A percentile compares a stretch with the other conserved stretches of the same genome.
Conservation (phyloP, 2,113 vertebrate species). For the Gasterosteus aculeatus region DNA sequence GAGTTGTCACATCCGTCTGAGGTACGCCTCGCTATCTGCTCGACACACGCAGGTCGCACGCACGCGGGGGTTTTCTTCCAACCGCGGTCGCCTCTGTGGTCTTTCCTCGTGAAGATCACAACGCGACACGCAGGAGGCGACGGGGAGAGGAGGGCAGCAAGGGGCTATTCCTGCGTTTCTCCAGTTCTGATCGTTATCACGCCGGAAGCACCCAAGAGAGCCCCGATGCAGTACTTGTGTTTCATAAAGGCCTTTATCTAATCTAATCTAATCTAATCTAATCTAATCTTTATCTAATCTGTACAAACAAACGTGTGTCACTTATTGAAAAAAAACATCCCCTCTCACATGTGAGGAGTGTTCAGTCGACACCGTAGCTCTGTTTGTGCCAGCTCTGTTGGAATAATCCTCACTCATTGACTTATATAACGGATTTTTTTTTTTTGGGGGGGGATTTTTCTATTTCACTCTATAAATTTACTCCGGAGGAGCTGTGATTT, state of each 20-base stretch:
- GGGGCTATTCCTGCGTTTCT: constrained; percentile 9
- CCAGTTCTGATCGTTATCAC: background rate
- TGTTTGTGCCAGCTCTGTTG: constrained; percentile 56
- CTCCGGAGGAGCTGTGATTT: background rate
- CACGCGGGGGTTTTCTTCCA: constrained; percentile 39
- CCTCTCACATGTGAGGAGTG: constrained; percentile 16
- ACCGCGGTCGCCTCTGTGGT: constrained; percentile 45
- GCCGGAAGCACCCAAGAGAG: constrained; percentile 8
- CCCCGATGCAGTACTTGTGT: background rate
- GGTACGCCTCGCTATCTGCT: constrained; percentile 68
- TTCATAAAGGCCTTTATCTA: constrained; percentile 19
- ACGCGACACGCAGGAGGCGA: constrained; percentile 26
- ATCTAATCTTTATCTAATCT: constrained; percentile 21
- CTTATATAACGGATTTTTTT: constrained; percentile 52
- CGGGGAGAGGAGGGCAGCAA: background rate
- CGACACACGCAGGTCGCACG: constrained; percentile 17
- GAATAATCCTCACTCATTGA: constrained; percentile 58
- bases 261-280: no score
- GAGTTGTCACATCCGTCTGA: constrained; percentile 72
- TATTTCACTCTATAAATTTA: background rate
- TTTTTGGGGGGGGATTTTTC: constrained; percentile 2
- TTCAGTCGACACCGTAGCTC: constrained; percentile 30
- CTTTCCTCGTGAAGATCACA: constrained; percentile 39
- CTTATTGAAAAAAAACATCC: background rate
- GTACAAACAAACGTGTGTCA: constrained; percentile 1